A percentile compares a stretch with the other conserved stretches of the same genome.
Evolutionary conservation across 2,797 vertebrate genomes (phyloP).

Genomic region (Lepilemur ruficaudatus): DNA sequence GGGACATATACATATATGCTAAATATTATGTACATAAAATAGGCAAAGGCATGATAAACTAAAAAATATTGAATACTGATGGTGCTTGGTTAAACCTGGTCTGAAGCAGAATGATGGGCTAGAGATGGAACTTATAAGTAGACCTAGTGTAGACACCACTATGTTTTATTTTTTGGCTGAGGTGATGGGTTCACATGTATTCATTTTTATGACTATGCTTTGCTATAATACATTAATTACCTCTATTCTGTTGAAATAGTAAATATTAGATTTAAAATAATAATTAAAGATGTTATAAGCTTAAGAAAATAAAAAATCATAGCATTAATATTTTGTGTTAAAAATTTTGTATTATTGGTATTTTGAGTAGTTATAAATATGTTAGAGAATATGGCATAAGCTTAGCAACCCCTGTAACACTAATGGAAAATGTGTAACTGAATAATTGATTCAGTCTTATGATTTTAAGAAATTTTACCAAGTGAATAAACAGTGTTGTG

Average conservation of each 20-base stretch:
- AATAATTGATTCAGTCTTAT: constrained; percentile 16
- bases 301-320: neutral
- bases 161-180: neutral
- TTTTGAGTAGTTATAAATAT: constrained; percentile 11
- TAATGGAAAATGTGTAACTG: constrained; percentile 1
- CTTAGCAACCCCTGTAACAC: neutral
- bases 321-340: neutral
- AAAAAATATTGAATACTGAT: neutral
- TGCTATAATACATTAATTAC: neutral
- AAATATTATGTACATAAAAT: neutral
- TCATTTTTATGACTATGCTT: neutral
- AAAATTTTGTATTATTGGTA: neutral
- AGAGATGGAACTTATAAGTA: neutral
- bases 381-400: neutral
- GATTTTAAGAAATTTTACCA: constrained; percentile 30
- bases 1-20: neutral
- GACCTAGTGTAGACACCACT: neutral
- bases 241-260: neutral
- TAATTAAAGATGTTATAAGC: neutral
- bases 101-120: neutral
- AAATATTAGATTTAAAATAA: constrained; percentile 19
- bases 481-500: neutral
- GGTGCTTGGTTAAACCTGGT: neutral
- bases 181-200: neutral
- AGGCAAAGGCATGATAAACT: neutral